Conservation (phyloP, 2,888 invertebrate genomes). For the Panzeria rudis region DNA sequence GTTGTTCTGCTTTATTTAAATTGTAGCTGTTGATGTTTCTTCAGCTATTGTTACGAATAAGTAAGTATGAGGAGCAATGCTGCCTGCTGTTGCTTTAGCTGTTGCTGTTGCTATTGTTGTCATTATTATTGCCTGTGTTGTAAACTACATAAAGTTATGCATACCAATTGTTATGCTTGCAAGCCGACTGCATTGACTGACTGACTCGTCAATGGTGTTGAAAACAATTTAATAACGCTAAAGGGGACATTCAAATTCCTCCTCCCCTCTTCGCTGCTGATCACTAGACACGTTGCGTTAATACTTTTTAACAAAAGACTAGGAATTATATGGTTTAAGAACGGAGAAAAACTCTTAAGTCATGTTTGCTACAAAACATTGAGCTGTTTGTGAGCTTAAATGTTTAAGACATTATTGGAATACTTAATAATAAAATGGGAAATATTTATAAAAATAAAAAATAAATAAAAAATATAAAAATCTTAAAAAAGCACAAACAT, state of each 20-base stretch:
- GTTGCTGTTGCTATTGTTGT: conserved; percentile 20
- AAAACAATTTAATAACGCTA: conserved; percentile 70
- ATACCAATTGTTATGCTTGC: conserved; percentile 66
- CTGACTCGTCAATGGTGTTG: conserved; percentile 67
- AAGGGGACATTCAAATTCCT: conserved; percentile 54
- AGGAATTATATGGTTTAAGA: conserved; percentile 46
- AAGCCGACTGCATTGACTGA: conserved; percentile 41
- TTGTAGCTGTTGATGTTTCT: conserved; percentile 51
- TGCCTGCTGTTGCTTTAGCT: conserved; percentile 15
- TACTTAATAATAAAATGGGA: conserved; percentile 66
- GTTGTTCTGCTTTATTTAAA: conserved; percentile 66
- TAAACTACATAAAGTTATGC: conserved; percentile 69
- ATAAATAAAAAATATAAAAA: background rate
- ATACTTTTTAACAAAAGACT: conserved; percentile 37
- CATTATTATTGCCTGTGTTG: conserved; percentile 61
- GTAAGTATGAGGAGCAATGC: background rate
- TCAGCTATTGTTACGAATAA: conserved; percentile 28
- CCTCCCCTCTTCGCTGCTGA: background rate
- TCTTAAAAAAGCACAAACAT: conserved; percentile 50
- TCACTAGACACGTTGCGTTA: conserved; percentile 33
- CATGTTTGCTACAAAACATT: conserved; percentile 62
- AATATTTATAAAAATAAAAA: conserved; percentile 43
- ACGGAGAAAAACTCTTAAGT: conserved; percentile 25
- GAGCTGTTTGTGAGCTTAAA: conserved; percentile 62
- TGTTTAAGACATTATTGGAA: conserved; percentile 69